Evolutionary conservation across 2,888 invertebrate genomes (phyloP), one percentile per base, ranked within the genome.

Genomic region (Hyles lineata): DNA sequence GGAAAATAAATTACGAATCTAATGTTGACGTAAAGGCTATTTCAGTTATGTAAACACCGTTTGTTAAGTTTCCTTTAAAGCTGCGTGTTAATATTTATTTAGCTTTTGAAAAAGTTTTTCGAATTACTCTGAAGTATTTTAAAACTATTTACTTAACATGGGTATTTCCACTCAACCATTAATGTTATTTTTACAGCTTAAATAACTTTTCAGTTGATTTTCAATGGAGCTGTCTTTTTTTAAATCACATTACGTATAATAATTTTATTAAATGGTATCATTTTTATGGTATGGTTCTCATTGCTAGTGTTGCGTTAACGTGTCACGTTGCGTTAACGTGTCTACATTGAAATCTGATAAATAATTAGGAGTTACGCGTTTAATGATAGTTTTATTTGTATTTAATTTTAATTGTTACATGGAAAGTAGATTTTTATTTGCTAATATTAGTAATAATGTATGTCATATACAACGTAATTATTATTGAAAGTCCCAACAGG

Each of bases 1-100:
- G 63, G 21, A 21, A 63, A 63, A 63, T 63, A 35, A 43, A 63
- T 43, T 63, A 35, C 35, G 21, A 63, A 63, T 63, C 63, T 43
- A 43, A 63, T 63, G 63, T 11, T n/a, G 11, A 21, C 32, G 9
- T 35, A 43, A 43, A 63, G 35, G n/a, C n/a, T 62, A 17, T 62
- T 35, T 35, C 7, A 63, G 21, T 63, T 21, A 35, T 21, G 9
- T 29, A 32, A 62, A 62, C n/a, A 62, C 29, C 19, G n/a, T 29
- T 62, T 29, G 19, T 62, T 25, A n/a, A 32, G 21, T 23, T 59
- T n/a, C 11, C 23, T 32, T 62, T 62, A 62, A 19, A 32, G 11
- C 35, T 23, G 23, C n/a, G 59, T 23, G 59, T 59, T 59, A n/a
- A 19, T 21, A 23, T 59, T 59, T 21, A 23, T 23, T 59, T 59